Evolutionary conservation across 2,888 invertebrate genomes (phyloP), one percentile per base, ranked within the genome.

Genomic region (Pecten maximus): DNA sequence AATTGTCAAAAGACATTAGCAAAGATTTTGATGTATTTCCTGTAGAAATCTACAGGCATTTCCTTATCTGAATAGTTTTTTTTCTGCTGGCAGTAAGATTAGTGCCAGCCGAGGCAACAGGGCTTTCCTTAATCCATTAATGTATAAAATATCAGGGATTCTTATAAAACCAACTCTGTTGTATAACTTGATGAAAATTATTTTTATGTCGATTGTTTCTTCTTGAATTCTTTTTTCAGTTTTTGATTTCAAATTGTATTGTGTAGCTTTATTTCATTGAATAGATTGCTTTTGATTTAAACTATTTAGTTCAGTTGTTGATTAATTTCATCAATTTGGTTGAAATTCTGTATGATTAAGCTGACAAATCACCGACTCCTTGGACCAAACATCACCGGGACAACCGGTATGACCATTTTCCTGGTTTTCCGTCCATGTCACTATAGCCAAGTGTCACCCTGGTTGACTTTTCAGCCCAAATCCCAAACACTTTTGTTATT

Each of bases 401-500:
- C 74, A 28, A 74, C 35, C 74, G 28, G 74, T 28, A 74, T 74
- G 74, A 74, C 74, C 74, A 74, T 74, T 74, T 10, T 35, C 74
- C 74, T 74, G 74, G 35, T 3, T 74, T 28, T 74, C 35, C 35
- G 35, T 74, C 74, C 74, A 35, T 74, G 74, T 74, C 74, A 74
- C 74, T 35, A 35, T 74, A 74, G 74, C 74, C 28, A 35, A 28
- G 74, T 28, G 74, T 74, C 74, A 28, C 74, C 74, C 15, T 19
- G 35, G 35, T 74, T 74, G 74, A 35, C 74, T 74, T 74, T 74
- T 35, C 74, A 74, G 74, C 28, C 35, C 15, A 35, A 74, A 74
- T 74, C 74, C 74, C 74, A 28, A 6, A 74, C 74, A 74, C 74
- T 74, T 74, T 35, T 74, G 74, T 74, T 74, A 74, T 74, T 74